Conservation (phyloP, 1,140 invertebrate genomes). For the Formica exsecta region DNA sequence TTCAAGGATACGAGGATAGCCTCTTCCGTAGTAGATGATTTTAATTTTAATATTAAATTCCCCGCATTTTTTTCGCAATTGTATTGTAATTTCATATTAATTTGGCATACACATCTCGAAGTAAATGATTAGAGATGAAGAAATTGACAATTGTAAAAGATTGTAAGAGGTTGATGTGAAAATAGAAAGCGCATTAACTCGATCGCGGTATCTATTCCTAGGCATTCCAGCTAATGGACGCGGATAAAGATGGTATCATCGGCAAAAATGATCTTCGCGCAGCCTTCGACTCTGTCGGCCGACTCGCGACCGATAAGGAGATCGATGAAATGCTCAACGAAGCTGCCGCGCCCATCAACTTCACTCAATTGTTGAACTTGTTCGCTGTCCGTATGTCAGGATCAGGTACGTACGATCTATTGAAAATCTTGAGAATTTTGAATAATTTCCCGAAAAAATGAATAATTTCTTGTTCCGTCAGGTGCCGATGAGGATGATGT, state of each 20-base stretch:
- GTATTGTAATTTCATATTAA: no score
- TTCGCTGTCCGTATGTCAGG: slow-evolving; percentile 96
- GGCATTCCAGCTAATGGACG: slow-evolving; percentile 99
- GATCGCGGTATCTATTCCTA: slow-evolving; percentile 78
- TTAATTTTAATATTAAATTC: no score
- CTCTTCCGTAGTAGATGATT: no score
- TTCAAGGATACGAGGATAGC: no score
- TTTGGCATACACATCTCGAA: not conserved
- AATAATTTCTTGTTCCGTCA: slow-evolving; percentile 68
- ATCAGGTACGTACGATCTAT: slow-evolving; percentile 65
- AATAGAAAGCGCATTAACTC: not conserved
- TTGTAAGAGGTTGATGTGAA: not conserved
- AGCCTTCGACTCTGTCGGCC: slow-evolving; percentile 98
- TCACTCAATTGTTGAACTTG: slow-evolving; percentile 96
- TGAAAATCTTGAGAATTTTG: not conserved
- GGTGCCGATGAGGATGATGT: slow-evolving; percentile 97
- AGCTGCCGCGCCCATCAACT: slow-evolving; percentile 97
- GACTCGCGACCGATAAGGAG: slow-evolving; percentile 95
- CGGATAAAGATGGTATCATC: slow-evolving; percentile 99
- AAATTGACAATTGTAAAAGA: not conserved
- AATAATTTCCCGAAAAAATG: slow-evolving; percentile 11
- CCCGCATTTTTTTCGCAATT: no score
- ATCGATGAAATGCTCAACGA: slow-evolving; percentile 96
- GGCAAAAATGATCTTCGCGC: slow-evolving; percentile 97
- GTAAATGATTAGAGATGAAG: not conserved